These are phyloP conservation scores for Dermatophagoides farinae DNA, from an alignment of 1,140 invertebrate species.

Conservation along the genomic window DNA sequence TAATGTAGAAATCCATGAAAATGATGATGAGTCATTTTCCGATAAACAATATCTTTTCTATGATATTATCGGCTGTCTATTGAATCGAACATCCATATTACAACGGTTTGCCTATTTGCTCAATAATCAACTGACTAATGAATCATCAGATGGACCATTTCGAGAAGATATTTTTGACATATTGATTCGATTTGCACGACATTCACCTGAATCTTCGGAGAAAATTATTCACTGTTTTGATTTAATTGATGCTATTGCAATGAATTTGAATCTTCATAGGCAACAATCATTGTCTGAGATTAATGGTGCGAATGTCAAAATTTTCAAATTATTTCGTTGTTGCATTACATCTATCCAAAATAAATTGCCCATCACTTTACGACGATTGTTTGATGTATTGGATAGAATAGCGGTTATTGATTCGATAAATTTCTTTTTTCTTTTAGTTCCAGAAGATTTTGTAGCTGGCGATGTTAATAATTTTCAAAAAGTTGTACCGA, in stretches of 20 bases:
- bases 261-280: not conserved
- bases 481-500: not conserved
- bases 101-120: constrained; percentile 12
- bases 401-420: not conserved
- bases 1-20: constrained; percentile 1
- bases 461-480: not conserved
- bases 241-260: constrained; percentile 6
- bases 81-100: constrained; percentile 14
- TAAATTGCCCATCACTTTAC: not conserved
- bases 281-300: no score
- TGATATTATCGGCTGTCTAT: constrained; percentile 11
- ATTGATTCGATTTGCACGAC: constrained; percentile 14
- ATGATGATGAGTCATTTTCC: constrained; percentile 3
- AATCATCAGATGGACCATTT: not conserved
- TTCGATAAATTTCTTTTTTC: constrained; percentile 8
- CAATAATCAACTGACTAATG: not conserved
- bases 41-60: constrained; percentile 12
- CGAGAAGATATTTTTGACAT: constrained; percentile 14
- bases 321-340: constrained; percentile 12
- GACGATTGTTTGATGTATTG: not conserved
- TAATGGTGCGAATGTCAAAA: not conserved
- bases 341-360: not conserved
- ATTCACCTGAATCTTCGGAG: constrained; percentile 5
- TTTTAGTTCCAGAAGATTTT: constrained; percentile 9
- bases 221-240: constrained; percentile 1